Conservation (phyloP, 2,113 vertebrate genomes). For the Rhea americana region DNA sequence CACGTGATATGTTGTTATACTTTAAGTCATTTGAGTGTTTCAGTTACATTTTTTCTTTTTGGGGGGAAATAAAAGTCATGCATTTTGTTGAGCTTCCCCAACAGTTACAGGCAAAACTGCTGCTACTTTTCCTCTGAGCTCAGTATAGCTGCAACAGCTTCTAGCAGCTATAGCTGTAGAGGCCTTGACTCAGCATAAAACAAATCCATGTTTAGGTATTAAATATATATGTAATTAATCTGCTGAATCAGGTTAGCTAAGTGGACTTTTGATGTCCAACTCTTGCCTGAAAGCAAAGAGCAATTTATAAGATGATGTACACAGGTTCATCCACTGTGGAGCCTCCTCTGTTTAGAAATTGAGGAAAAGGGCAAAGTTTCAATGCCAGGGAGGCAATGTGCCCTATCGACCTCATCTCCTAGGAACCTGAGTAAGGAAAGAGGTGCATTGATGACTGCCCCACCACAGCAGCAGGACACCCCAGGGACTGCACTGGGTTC, state of each 20-base stretch:
- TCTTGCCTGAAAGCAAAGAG: constrained; percentile 27
- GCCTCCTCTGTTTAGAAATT: not conserved
- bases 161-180: constrained; percentile 14
- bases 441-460: not conserved
- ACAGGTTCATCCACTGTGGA: not conserved
- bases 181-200: constrained; percentile 31
- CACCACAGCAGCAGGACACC: not conserved
- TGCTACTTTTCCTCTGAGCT: constrained; percentile 15
- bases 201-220: no score
- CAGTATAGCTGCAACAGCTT: not conserved
- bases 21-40: not conserved
- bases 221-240: not conserved
- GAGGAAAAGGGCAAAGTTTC: not conserved
- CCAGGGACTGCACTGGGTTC: not conserved
- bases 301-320: not conserved
- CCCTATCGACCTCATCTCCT: accelerated
- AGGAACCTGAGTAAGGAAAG: not conserved
- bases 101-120: not conserved
- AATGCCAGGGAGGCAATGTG: not conserved
- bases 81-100: constrained; percentile 6
- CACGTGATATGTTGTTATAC: not conserved
- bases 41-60: not conserved
- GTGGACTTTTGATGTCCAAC: constrained; percentile 7
- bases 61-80: not conserved
- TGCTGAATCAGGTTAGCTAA: constrained; percentile 25